Conservation (phyloP, 2,113 vertebrate genomes). For the Castor canadensis region DNA sequence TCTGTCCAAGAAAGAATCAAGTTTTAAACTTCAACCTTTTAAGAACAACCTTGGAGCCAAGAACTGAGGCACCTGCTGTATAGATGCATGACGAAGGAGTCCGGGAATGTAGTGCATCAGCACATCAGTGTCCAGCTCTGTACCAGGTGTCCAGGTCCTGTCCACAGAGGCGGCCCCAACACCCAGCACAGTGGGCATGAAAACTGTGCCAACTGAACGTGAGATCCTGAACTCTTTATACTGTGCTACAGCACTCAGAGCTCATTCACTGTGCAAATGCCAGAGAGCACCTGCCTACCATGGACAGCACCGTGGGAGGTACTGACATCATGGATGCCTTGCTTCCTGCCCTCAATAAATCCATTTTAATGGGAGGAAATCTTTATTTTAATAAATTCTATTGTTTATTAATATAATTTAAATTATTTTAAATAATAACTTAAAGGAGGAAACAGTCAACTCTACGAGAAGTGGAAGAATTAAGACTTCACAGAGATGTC, state of each 20-base stretch:
- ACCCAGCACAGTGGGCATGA: not conserved
- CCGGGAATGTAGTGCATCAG: fast-evolving
- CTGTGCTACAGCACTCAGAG: not conserved
- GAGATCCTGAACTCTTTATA: not conserved
- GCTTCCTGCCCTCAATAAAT: not conserved
- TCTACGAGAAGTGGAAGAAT: not conserved
- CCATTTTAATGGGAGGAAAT: not conserved
- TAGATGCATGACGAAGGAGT: not conserved
- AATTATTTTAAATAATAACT: too few species aligned
- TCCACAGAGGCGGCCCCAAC: not conserved
- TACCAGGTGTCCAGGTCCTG: not conserved
- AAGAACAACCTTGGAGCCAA: not conserved
- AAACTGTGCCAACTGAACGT: fast-evolving
- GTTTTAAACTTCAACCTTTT: not conserved
- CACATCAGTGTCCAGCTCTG: fast-evolving
- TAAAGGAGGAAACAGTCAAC: not conserved
- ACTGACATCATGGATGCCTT: not conserved
- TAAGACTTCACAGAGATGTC: not conserved
- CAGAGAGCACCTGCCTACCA: not conserved
- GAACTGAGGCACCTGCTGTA: not conserved
- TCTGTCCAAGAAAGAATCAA: not conserved
- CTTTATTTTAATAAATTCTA: too few species aligned
- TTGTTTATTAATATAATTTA: too few species aligned
- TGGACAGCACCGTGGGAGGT: not conserved
- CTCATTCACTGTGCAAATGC: not conserved